These are phyloP conservation scores for Heliothis virescens DNA, from an alignment of 1,140 invertebrate species.

Conservation along the genomic window DNA sequence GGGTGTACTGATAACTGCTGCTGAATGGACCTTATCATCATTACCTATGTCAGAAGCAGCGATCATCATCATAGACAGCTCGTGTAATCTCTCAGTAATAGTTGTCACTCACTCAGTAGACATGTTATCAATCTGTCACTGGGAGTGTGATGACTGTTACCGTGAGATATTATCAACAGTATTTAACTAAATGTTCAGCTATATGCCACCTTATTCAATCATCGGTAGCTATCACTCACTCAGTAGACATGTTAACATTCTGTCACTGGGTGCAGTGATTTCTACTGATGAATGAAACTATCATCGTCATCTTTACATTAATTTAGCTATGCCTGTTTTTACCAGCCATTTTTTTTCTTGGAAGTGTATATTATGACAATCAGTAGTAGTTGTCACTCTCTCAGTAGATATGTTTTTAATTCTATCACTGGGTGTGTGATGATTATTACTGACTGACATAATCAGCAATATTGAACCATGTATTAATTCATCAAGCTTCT, in stretches of 20 bases:
- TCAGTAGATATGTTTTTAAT: slow-evolving; percentile 58
- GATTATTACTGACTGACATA: slow-evolving; percentile 5
- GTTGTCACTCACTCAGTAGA: slow-evolving; percentile 55
- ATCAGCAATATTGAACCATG: not conserved
- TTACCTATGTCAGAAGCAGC: too few species aligned
- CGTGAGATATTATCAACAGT: slow-evolving; percentile 2
- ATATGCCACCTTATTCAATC: too few species aligned
- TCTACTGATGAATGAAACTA: not conserved
- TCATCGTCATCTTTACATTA: slow-evolving; percentile 1
- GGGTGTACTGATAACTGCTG: slow-evolving; percentile 54
- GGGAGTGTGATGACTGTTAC: slow-evolving; percentile 50
- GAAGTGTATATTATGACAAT: not conserved
- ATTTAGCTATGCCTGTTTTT: slow-evolving; percentile 8
- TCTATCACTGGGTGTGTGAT: slow-evolving; percentile 60
- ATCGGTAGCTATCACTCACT: too few species aligned
- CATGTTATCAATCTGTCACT: slow-evolving; percentile 58
- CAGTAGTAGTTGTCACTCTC: slow-evolving; percentile 48
- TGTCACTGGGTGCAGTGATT: slow-evolving; percentile 65
- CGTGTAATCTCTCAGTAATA: not conserved
- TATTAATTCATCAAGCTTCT: not conserved
- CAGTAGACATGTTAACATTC: slow-evolving; percentile 50
- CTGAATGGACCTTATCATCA: not conserved
- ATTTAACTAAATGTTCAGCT: too few species aligned
- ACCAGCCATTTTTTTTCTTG: too few species aligned
- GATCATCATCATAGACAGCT: too few species aligned